These are phyloP conservation scores for Andricus curvator DNA, from an alignment of 2,888 invertebrate genomes.

Conservation along the genomic window DNA sequence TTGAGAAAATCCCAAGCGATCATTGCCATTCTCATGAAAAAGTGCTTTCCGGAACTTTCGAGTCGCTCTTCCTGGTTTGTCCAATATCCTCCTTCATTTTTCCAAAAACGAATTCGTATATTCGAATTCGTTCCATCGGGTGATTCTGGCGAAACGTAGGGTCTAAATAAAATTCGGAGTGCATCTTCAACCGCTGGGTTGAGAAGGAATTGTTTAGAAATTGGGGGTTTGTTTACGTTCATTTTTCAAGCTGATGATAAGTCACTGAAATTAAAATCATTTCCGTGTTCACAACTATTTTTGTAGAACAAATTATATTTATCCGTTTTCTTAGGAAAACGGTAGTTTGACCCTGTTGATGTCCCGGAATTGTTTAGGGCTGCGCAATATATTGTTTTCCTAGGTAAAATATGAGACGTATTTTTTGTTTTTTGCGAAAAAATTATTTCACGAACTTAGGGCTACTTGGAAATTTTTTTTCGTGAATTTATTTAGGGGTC, in stretches of 20 bases:
- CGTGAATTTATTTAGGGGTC: no score
- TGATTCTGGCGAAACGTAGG: not conserved
- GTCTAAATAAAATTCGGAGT: conserved; percentile 2
- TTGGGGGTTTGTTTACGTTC: not conserved
- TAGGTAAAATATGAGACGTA: no score
- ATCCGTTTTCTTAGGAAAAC: no score
- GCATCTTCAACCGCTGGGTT: conserved; percentile 14
- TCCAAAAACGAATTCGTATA: conserved; percentile 23
- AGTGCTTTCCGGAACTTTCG: conserved; percentile 25
- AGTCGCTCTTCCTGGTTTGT: conserved; percentile 2
- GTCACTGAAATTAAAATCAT: conserved; percentile 15
- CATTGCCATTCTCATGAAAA: conserved; percentile 34
- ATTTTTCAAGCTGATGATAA: not conserved
- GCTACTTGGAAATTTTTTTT: no score
- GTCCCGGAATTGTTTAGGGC: no score
- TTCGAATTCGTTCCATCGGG: not conserved
- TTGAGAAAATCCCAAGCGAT: conserved; percentile 35
- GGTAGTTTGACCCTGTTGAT: no score
- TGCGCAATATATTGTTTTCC: no score
- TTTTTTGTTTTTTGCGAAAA: no score
- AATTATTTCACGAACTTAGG: no score
- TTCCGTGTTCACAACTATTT: not conserved
- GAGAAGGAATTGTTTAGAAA: conserved; percentile 12
- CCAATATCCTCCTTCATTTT: conserved; percentile 5
- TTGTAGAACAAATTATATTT: not conserved